Base-by-base conservation (phyloP, 2,888 invertebrate species). In the Merodon equestris region DNA sequence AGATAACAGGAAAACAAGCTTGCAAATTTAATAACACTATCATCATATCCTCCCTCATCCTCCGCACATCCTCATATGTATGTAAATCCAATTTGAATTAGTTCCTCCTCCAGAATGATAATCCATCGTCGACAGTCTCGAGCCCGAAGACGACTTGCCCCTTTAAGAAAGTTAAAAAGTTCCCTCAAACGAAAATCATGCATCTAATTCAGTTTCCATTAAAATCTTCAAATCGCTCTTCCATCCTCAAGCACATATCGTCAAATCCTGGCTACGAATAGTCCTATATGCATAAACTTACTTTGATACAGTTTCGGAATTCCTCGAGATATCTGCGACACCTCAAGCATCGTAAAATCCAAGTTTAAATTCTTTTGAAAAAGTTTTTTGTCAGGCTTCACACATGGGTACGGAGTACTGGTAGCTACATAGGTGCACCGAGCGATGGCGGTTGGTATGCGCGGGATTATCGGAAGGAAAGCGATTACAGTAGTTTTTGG, bases 151-250 rank as follows among this genome's bases (percentile, higher is more conserved):
- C n/a, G 10, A 14, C 38, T 36, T 14, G 10, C 12, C 15, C 9
- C 17, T 9, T 3, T 12, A 9, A 44, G 34, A n/a, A 44, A 13
- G 38, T 15, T 5, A 45, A 61, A 67, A 73, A 61, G 36, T 68
- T 68, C 14, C 40, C 54, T 66, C 66, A 73, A 73, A 73, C 56
- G 68, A 68, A 68, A 68, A 61, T 74, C 68, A 51, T 75, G 47
- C 70, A 70, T 45, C 74, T 75, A 75, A 75, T 75, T 70, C 74
- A 70, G 68, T 70, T 75, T 75, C 70, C 74, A 75, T 75, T 75
- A 63, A 70, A 75, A 75, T 75, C 70, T 63, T 63, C 34, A 63
- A 70, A 75, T 75, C 57, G 57, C 36, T 63, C 51, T 64, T 54
- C n/a, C 10, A 38, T 40, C 1, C 42, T 4, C 14, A 27, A 40